Base-by-base conservation (phyloP, 2,113 vertebrate genomes). In the Strix uralensis region DNA sequence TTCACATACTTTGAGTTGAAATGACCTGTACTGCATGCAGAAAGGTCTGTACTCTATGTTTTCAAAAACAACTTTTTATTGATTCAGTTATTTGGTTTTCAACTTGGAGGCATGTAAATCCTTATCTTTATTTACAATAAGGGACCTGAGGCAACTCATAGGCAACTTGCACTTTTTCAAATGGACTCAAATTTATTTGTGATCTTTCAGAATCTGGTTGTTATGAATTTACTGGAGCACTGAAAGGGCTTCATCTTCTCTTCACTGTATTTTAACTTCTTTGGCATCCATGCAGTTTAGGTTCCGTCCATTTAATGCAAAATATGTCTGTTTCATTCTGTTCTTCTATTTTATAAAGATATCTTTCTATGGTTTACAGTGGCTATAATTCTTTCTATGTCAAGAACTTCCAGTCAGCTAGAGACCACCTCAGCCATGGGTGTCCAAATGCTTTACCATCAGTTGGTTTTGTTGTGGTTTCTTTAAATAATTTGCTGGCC, bases 401-500 rank as follows among this genome's bases (percentile, higher is more conserved):
- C 29, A 23, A 36, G 59, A 20, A 14, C 11, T 66, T 61, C 30
- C 12, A 72, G 38, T 34, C 73, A 95, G 6, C 36, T 70, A 19
- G 21, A 79, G 30, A 46, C 21, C 19, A n/a, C 30, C 52, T 81
- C 61, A 84, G 63, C 51, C 42, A 10, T 6, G 17, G 16, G 2
- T 58, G 36, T 51, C 47, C 51, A 36, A 15, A n/a, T 26, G 25
- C 25, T 69, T 63, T 21, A 34, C 11, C 54, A 40, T 63, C 55
- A 36, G 0, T 4, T 49, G 32, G 10, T 11, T 65, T 72, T 63
- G 7, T 3, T 67, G 34, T 27, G 18, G 8, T 11, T 0, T 1
- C 30, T 86, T 59, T 46, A 0, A 47, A 78, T n/a, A 81, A 40
- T 36, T 23, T 90, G 19, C 38, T 87, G 66, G 32, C n/a, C 20